These are phyloP conservation scores for Tenthredo notha DNA, from an alignment of 2,888 invertebrate species.

Conservation along the genomic window DNA sequence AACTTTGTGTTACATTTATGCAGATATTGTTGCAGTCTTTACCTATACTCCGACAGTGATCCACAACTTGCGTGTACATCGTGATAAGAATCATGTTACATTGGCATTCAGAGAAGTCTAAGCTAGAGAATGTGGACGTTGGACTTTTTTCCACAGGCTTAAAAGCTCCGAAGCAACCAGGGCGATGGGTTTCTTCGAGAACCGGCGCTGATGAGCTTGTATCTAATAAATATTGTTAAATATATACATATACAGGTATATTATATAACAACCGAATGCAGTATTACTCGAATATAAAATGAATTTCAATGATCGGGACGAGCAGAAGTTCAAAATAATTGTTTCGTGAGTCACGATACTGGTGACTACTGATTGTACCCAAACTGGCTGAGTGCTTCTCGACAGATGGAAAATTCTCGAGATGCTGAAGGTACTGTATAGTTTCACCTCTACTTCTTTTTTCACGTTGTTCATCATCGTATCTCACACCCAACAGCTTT, in stretches of 20 bases:
- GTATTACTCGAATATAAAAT: neutral
- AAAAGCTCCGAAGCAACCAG: constrained; percentile 28
- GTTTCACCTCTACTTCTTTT: constrained; percentile 52
- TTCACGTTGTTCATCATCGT: constrained; percentile 67
- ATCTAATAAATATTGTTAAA: neutral
- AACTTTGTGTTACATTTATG: neutral
- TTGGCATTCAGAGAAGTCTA: constrained; percentile 81
- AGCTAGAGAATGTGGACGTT: constrained; percentile 79
- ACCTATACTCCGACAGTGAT: constrained; percentile 83
- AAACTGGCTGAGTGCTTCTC: constrained; percentile 19
- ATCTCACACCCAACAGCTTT: constrained; percentile 77
- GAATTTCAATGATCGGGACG: neutral
- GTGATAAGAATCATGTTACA: constrained; percentile 81
- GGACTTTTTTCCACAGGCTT: constrained; percentile 58
- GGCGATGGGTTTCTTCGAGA: neutral
- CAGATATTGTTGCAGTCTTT: constrained; percentile 41
- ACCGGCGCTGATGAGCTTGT: neutral
- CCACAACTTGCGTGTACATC: constrained; percentile 82
- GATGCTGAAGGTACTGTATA: constrained; percentile 23
- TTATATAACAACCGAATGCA: neutral
- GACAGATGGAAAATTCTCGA: constrained; percentile 33
- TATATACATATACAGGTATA: neutral
- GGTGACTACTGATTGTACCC: neutral
- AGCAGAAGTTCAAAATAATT: neutral
- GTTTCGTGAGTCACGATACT: neutral